Base-by-base conservation (phyloP, 1,140 invertebrate genomes). In the Mizuhopecten yessoensis region DNA sequence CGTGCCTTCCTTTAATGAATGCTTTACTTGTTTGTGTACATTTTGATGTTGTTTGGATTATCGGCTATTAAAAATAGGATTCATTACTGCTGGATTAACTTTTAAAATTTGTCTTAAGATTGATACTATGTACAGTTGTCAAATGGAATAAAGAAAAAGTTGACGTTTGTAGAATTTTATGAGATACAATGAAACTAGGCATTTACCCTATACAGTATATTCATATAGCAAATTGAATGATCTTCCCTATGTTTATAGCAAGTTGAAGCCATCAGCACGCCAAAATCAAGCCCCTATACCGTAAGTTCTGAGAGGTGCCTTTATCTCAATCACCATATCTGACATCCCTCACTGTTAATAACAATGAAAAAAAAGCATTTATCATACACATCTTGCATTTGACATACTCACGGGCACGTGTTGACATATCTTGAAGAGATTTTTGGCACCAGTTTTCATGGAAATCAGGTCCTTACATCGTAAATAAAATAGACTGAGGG, bases 201-300 rank as follows among this genome's bases (percentile, higher is more conserved):
- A 75, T 75, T 29, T 75, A 29, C 57, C 57, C 57, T 75, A 29
- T 39, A 39, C 13, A 39, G 36, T 13, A 39, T 7, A n/a, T 29
- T 75, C 9, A 75, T 75, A 29, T 75, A 75, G 57, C 57, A n/a
- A 75, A 75, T 75, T 75, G 57, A 75, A 75, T 75, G 23, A 75
- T 75, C 23, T 75, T 75, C 23, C 57, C 57, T 75, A 75, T 75
- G 29, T 75, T 75, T 75, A 75, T 75, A 75, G 57, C 57, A 75
- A 75, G 17, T n/a, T 29, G 57, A 75, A 75, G 57, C 57, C 57
- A 75, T 29, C 57, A 75, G 57, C 57, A 17, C 57, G 57, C 5
- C 57, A n/a, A 75, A 75, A 75, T 75, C 57, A 75, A 75, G 57
- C 57, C n/a, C 57, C 57, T 75, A 75, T 17, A 75, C 57, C n/a